Evolutionary conservation across 2,113 vertebrate species (phyloP).

Genomic region (Polypterus bichir): DNA sequence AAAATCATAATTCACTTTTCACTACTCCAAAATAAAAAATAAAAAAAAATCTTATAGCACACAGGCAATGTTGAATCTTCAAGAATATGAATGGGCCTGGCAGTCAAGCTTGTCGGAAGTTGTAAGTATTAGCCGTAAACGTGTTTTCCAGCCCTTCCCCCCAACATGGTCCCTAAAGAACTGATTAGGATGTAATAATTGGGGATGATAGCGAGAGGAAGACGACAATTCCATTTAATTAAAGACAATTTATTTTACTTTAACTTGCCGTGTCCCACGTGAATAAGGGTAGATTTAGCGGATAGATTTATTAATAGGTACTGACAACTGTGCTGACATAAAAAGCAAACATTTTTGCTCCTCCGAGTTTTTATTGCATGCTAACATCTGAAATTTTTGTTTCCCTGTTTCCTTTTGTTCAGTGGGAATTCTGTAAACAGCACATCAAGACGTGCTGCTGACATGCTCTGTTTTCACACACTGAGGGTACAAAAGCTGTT

Average conservation of each 20-base stretch:
- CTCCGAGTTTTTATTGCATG: slow-evolving; percentile 37
- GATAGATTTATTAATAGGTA: slow-evolving; percentile 60
- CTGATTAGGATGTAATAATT: slow-evolving; percentile 66
- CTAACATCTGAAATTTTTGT: slow-evolving; percentile 35
- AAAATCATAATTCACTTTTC: too few relatives aligned
- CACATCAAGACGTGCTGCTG: slow-evolving; percentile 5
- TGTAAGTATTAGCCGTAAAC: slow-evolving; percentile 39
- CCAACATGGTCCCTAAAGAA: slow-evolving; percentile 50
- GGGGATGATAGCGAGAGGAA: slow-evolving; percentile 60
- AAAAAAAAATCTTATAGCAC: too few relatives aligned
- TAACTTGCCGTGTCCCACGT: slow-evolving; percentile 57
- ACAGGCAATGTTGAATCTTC: too few relatives aligned
- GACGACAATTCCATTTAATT: slow-evolving; percentile 68
- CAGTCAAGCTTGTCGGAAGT: slow-evolving; percentile 32
- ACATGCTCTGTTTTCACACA: slow-evolving; percentile 10
- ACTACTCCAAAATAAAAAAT: too few relatives aligned
- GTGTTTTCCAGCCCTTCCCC: slow-evolving; percentile 36
- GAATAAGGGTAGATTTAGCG: slow-evolving; percentile 57
- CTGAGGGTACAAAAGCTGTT: neutral
- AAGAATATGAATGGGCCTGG: slow-evolving; percentile 2
- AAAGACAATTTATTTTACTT: slow-evolving; percentile 67
- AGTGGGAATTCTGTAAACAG: slow-evolving; percentile 13
- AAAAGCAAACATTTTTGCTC: slow-evolving; percentile 51
- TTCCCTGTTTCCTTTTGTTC: slow-evolving; percentile 14
- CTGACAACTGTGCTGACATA: slow-evolving; percentile 45